phyloP scores from a whole-genome alignment of 2,888 invertebrate species.

The Crematogaster levior region DNA sequence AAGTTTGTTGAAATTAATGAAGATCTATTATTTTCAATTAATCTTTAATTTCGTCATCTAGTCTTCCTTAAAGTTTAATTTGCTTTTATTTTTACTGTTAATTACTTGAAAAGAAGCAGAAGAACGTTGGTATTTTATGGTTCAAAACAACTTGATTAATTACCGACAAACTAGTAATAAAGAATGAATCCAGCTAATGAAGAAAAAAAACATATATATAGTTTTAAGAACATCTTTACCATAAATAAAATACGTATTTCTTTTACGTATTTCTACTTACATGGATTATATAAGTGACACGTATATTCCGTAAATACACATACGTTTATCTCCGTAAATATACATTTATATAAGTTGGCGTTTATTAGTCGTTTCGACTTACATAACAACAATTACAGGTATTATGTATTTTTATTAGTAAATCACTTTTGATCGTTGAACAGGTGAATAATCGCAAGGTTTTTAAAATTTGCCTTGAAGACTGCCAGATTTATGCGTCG shows the following conservation, averaged over 20 bases:
- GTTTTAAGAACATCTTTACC: background rate
- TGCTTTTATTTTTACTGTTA: background rate
- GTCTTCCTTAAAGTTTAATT: background rate
- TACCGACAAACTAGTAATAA: background rate
- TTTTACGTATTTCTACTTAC: background rate
- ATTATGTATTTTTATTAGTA: background rate
- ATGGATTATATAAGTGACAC: constrained; percentile 15
- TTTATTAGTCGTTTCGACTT: constrained; percentile 33
- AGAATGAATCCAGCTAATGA: background rate
- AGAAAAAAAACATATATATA: background rate
- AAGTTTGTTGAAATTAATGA: background rate
- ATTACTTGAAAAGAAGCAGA: background rate
- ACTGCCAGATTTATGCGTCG: background rate
- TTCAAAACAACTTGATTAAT: background rate
- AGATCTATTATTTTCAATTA: background rate
- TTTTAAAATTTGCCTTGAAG: background rate
- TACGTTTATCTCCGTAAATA: background rate
- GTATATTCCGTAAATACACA: no score
- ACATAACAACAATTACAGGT: constrained; percentile 26
- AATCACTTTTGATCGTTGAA: background rate
- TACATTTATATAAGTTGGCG: constrained; percentile 14
- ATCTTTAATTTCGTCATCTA: background rate
- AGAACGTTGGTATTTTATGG: background rate
- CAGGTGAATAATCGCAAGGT: background rate
- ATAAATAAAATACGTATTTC: background rate